Conservation (phyloP, 2,888 invertebrate genomes). For the Zonitis immaculata region DNA sequence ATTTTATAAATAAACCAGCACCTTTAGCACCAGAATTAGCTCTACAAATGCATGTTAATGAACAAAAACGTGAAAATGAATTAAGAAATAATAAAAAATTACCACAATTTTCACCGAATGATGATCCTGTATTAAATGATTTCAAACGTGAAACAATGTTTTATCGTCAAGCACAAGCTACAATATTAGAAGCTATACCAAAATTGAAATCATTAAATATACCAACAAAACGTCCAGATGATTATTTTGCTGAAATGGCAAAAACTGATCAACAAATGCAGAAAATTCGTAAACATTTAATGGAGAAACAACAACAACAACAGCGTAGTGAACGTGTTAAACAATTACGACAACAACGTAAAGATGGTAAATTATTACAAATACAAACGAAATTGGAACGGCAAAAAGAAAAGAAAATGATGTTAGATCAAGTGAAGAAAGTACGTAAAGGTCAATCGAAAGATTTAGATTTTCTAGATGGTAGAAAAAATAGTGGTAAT, state of each 20-base stretch:
- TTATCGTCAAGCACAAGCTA: constrained; percentile 81
- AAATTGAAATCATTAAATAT: constrained; percentile 71
- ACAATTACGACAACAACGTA: constrained; percentile 84
- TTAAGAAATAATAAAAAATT: constrained; percentile 67
- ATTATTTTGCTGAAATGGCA: constrained; percentile 99
- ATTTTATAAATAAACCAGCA: constrained; percentile 71
- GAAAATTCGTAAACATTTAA: constrained; percentile 77
- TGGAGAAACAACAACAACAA: constrained; percentile 79
- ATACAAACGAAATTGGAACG: constrained; percentile 78
- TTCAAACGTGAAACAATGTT: constrained; percentile 87
- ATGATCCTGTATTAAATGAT: constrained; percentile 83
- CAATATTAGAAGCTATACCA: constrained; percentile 74
- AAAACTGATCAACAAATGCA: constrained; percentile 98
- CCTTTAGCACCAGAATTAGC: constrained; percentile 82
- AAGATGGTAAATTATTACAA: constrained; percentile 85
- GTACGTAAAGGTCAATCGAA: constrained; percentile 76
- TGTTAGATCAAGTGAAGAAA: constrained; percentile 90
- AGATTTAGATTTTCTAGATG: constrained; percentile 76
- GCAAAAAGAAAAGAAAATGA: constrained; percentile 84
- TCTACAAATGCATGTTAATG: constrained; percentile 69
- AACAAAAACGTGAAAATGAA: constrained; percentile 61
- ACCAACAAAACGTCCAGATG: constrained; percentile 81
- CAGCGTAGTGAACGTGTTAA: constrained; percentile 86
- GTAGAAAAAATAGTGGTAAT: constrained; percentile 44
- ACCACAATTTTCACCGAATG: constrained; percentile 57